A percentile compares a stretch with the other conserved stretches of the same genome.
Evolutionary conservation across 2,113 vertebrate genomes (phyloP).

Genomic region (Oncorhynchus nerka): DNA sequence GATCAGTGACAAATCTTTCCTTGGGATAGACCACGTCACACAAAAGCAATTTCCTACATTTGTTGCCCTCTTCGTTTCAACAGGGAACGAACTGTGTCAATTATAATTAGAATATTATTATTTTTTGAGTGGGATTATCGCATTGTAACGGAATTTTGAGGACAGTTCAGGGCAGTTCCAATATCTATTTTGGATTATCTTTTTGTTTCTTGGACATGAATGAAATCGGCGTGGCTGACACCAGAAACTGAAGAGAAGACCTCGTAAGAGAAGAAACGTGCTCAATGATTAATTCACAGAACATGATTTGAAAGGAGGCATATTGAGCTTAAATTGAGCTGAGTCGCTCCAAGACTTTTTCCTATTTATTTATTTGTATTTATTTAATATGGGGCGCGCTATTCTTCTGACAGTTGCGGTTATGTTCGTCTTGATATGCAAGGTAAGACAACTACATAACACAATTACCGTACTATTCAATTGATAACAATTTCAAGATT

Average conservation of each 20-base stretch:
- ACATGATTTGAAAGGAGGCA: slow-evolving; percentile 48
- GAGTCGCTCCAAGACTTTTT: slow-evolving; percentile 40
- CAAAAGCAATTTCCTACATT: slow-evolving; percentile 30
- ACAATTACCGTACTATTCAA: slow-evolving; percentile 19
- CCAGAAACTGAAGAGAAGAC: slow-evolving; percentile 63
- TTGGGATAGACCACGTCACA: slow-evolving; percentile 57
- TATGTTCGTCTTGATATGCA: slow-evolving; percentile 80
- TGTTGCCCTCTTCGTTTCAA: slow-evolving; percentile 25
- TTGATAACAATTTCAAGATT: slow-evolving; percentile 17
- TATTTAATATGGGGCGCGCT: slow-evolving; percentile 82
- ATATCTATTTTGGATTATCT: slow-evolving; percentile 37
- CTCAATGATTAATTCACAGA: slow-evolving; percentile 65
- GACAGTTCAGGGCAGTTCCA: slow-evolving; percentile 27
- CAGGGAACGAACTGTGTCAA: slow-evolving; percentile 21
- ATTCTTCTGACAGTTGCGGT: slow-evolving; percentile 77
- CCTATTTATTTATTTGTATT: slow-evolving; percentile 65
- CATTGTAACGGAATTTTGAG: slow-evolving; percentile 39
- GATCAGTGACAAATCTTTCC: slow-evolving; percentile 64
- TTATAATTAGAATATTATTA: slow-evolving; percentile 15
- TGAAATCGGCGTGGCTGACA: slow-evolving; percentile 59
- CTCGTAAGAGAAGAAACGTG: slow-evolving; percentile 53
- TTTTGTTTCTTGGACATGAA: slow-evolving; percentile 56
- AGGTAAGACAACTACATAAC: slow-evolving; percentile 74
- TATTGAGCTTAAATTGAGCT: slow-evolving; percentile 64
- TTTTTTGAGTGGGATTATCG: slow-evolving; percentile 63